Conservation (phyloP, 1,140 invertebrate genomes). For the Drosophila elegans region DNA sequence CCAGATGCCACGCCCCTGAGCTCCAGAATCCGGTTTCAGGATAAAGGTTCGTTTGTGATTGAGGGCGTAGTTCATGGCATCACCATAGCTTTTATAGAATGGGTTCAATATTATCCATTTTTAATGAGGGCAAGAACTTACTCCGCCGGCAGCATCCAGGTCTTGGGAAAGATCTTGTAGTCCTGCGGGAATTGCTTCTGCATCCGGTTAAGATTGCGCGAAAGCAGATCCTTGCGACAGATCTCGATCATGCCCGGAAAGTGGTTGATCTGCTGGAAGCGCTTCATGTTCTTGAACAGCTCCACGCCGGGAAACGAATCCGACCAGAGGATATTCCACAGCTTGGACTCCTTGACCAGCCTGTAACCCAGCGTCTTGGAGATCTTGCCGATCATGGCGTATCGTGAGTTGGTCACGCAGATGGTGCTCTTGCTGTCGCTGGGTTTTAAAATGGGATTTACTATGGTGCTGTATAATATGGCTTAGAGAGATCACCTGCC, state of each 20-base stretch:
- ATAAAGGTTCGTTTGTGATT: slow-evolving; percentile 92
- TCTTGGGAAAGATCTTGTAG: slow-evolving; percentile 96
- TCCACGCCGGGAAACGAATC: slow-evolving; percentile 93
- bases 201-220: slow-evolving; percentile 94
- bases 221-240: slow-evolving; percentile 93
- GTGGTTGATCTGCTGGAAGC: slow-evolving; percentile 95
- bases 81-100: slow-evolving; percentile 60
- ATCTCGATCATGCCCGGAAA: slow-evolving; percentile 97
- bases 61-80: slow-evolving; percentile 77
- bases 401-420: slow-evolving; percentile 90
- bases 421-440: slow-evolving; percentile 85
- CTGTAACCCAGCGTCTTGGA: slow-evolving; percentile 91
- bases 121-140: slow-evolving; percentile 81
- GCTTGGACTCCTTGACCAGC: slow-evolving; percentile 91
- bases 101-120: not conserved
- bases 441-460: not conserved
- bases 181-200: slow-evolving; percentile 93
- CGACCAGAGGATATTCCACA: slow-evolving; percentile 96
- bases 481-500: slow-evolving; percentile 28
- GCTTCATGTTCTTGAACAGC: slow-evolving; percentile 94
- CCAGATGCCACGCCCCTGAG: slow-evolving; percentile 94
- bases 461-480: not conserved
- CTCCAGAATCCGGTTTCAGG: slow-evolving; percentile 94
- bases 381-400: slow-evolving; percentile 89
- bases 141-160: slow-evolving; percentile 97